A percentile compares a stretch with the other conserved stretches of the same genome.
phyloP scores from a whole-genome alignment of 2,113 vertebrate genomes.

The Platichthys flesus region DNA sequence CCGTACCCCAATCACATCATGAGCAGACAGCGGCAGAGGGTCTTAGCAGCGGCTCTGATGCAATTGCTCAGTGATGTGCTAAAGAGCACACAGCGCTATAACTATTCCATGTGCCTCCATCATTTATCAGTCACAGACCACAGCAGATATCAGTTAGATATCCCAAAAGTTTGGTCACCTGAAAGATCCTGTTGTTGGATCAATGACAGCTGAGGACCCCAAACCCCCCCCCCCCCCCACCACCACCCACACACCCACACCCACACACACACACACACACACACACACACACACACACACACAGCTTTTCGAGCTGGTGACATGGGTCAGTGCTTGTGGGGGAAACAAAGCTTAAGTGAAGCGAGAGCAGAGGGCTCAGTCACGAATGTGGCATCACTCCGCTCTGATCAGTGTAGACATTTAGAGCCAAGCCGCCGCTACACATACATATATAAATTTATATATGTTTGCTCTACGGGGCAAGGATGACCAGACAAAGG shows the following conservation, averaged over 20 bases:
- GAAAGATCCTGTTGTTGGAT: slow-evolving; percentile 38
- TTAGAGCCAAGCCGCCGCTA: slow-evolving; percentile 30
- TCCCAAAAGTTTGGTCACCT: slow-evolving; percentile 25
- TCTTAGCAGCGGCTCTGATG: background rate
- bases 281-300: slow-evolving; percentile 6
- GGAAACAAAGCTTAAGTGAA: slow-evolving; percentile 69
- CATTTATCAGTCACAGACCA: background rate
- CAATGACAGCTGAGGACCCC: slow-evolving; percentile 19
- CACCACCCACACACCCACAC: background rate
- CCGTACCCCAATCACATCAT: background rate
- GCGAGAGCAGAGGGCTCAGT: slow-evolving; percentile 70
- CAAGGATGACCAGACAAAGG: background rate
- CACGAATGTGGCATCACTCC: slow-evolving; percentile 54
- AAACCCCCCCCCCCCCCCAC: too few species aligned
- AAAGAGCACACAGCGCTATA: background rate
- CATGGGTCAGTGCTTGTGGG: slow-evolving; percentile 70
- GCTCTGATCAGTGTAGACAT: slow-evolving; percentile 55
- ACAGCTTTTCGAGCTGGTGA: slow-evolving; percentile 47
- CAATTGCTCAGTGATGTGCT: slow-evolving; percentile 2
- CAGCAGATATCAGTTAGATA: background rate
- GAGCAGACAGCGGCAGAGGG: background rate
- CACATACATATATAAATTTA: background rate
- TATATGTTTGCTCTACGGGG: background rate
- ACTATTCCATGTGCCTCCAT: background rate
- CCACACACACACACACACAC: slow-evolving; percentile 1